Conservation (phyloP, 2,888 invertebrate genomes). For the Rhingia campestris region DNA sequence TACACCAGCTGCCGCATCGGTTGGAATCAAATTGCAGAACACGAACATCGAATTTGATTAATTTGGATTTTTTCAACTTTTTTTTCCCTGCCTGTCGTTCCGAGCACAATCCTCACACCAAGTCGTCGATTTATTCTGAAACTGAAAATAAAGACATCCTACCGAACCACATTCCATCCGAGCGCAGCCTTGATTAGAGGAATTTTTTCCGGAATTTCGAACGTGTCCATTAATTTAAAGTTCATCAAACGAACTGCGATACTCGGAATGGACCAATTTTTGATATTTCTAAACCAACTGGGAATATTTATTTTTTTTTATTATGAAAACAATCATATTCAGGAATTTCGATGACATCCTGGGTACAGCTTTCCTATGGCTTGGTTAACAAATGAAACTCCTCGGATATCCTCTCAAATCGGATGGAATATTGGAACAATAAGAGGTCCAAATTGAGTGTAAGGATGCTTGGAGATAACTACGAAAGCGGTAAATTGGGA, state of each 20-base stretch:
- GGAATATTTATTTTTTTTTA: too few relatives aligned
- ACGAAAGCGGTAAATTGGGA: not conserved
- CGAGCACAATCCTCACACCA: too few relatives aligned
- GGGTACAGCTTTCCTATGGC: too few relatives aligned
- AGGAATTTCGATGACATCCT: too few relatives aligned
- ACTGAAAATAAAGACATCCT: too few relatives aligned
- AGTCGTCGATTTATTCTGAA: too few relatives aligned
- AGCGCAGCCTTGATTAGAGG: not conserved
- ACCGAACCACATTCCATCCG: too few relatives aligned
- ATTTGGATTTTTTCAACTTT: slow-evolving; percentile 6
- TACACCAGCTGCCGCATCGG: not conserved
- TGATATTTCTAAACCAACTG: too few relatives aligned
- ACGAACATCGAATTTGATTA: slow-evolving; percentile 32
- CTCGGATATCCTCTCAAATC: too few relatives aligned
- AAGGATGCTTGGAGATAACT: not conserved
- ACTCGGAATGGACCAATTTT: too few relatives aligned
- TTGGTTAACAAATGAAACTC: too few relatives aligned
- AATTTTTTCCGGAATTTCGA: not conserved
- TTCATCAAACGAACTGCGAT: slow-evolving; percentile 1
- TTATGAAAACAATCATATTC: not conserved
- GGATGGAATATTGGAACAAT: slow-evolving; percentile 1
- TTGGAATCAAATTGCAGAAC: slow-evolving; percentile 33
- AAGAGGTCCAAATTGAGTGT: slow-evolving; percentile 1
- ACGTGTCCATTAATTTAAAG: slow-evolving; percentile 5
- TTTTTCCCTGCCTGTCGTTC: not conserved